Percentiles rank a stretch among this genome's conserved stretches.
These are phyloP conservation scores for Drosophila histrio DNA, from an alignment of 2,888 invertebrate genomes.

Conservation along the genomic window DNA sequence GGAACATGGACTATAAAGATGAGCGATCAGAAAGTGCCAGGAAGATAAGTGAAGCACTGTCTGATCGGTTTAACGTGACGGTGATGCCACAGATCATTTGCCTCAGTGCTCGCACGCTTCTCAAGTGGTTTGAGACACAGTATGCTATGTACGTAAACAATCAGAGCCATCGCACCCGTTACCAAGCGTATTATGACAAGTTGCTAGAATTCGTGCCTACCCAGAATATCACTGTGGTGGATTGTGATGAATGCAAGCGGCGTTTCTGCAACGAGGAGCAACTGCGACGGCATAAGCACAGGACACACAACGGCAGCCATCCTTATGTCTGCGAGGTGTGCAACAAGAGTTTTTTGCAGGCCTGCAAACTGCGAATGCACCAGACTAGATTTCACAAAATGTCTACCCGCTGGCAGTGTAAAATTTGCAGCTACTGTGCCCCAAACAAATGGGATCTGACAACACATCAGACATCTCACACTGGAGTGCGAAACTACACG, in stretches of 20 bases:
- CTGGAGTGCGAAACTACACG: slow-evolving; percentile 39
- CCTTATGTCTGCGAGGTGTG: slow-evolving; percentile 45
- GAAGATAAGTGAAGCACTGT: slow-evolving; percentile 16
- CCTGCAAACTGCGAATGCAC: slow-evolving; percentile 39
- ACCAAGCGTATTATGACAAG: slow-evolving; percentile 30
- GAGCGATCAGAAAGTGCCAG: slow-evolving; percentile 26
- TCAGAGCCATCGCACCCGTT: slow-evolving; percentile 9
- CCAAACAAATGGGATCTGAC: slow-evolving; percentile 48
- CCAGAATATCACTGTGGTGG: slow-evolving; percentile 13
- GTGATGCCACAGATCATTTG: slow-evolving; percentile 17
- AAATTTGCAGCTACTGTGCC: slow-evolving; percentile 42
- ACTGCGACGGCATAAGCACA: slow-evolving; percentile 38
- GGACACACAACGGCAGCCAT: slow-evolving; percentile 23
- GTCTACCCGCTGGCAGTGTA: slow-evolving; percentile 32
- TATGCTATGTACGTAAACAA: slow-evolving; percentile 20
- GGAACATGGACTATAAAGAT: slow-evolving; percentile 10
- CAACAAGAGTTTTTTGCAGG: slow-evolving; percentile 18
- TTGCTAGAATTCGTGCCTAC: slow-evolving; percentile 43
- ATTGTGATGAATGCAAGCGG: slow-evolving; percentile 40
- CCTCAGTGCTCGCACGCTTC: slow-evolving; percentile 27
- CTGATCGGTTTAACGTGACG: slow-evolving; percentile 9
- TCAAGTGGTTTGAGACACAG: slow-evolving; percentile 45
- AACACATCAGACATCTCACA: slow-evolving; percentile 32
- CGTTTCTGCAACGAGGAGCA: slow-evolving; percentile 38
- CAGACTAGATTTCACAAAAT: slow-evolving; percentile 32